Evolutionary conservation across 1,140 invertebrate genomes (phyloP), one percentile per base, ranked within the genome.

Genomic region (Dinoponera quadriceps): DNA sequence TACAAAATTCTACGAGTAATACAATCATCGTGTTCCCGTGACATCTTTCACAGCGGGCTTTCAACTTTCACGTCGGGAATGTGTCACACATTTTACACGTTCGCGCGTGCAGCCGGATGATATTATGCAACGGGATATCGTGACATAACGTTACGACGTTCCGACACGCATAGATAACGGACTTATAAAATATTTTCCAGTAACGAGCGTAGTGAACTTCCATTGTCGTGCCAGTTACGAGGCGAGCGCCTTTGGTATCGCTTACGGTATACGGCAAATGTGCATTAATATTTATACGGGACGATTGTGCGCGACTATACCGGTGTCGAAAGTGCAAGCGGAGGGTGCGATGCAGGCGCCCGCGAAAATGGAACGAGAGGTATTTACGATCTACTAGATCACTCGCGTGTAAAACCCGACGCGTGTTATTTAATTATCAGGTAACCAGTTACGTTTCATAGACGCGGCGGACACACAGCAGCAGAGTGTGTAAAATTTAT

Each of bases 131-230:
- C 44, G 27, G 25, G 66, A 68, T 83, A 78, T 78, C 73, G 82
- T 84, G 73, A 84, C 73, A 59, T 49, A 57, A 69, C 29, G 66
- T 84, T 84, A 83, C 72, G 65, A 14, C 65, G 72, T 22, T 60
- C 38, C 33, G 49, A 51, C 72, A 85, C 57, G 72, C 57, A 69
- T 33, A 49, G 72, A 77, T 85, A 85, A 78, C 44, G 25, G 16
- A 44, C 16, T 83, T 85, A 29, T 68, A 69, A 85, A 85, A 85
- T 44, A 74, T 54, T 82, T 62, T 69, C 48, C 18, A 29, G 13
- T 74, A 74, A 85, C 78, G 44, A 48, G 48, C 59, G 33, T 22
- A 20, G 69, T 54, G 44, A 82, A 75, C 80, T 75, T 82, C 60
- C 69, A 62, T 75, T 82, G 78, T 74, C 69, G 78, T 72, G 54